Evolutionary conservation across 2,797 vertebrate species (phyloP).

Genomic region (Mormyrus hasselquistii): DNA sequence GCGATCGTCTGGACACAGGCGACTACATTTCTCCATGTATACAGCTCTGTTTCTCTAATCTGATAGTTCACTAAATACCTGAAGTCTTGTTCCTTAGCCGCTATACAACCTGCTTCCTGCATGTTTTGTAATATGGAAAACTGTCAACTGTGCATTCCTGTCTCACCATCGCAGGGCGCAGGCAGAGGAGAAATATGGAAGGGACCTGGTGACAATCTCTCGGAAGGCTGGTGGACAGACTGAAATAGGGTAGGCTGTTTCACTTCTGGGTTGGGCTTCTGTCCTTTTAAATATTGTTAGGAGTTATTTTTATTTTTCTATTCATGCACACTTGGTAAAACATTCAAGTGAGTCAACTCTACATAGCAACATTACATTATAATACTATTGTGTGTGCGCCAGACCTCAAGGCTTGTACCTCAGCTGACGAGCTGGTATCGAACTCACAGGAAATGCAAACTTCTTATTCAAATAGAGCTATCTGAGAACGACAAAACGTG

Average conservation of each 20-base stretch:
- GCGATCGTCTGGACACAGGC: background rate
- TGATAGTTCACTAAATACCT: background rate
- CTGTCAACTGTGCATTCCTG: background rate
- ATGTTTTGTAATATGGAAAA: background rate
- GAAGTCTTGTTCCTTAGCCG: background rate
- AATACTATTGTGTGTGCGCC: background rate
- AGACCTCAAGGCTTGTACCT: background rate
- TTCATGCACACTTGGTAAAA: background rate
- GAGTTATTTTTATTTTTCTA: background rate
- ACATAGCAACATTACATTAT: background rate
- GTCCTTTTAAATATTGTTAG: background rate
- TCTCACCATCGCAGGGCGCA: slow-evolving; percentile 63
- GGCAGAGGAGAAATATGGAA: slow-evolving; percentile 90
- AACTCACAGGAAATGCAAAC: background rate
- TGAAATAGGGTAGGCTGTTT: slow-evolving; percentile 75
- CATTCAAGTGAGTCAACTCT: background rate
- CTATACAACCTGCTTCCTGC: background rate
- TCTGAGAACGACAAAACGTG: background rate
- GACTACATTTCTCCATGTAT: background rate
- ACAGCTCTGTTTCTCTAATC: background rate
- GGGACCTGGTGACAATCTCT: slow-evolving; percentile 81
- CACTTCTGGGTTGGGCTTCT: background rate
- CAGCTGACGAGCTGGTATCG: background rate
- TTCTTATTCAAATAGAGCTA: background rate
- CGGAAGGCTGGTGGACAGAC: slow-evolving; percentile 80